Base-by-base conservation (phyloP, 2,113 vertebrate genomes). In the Leptobrachium leishanense region DNA sequence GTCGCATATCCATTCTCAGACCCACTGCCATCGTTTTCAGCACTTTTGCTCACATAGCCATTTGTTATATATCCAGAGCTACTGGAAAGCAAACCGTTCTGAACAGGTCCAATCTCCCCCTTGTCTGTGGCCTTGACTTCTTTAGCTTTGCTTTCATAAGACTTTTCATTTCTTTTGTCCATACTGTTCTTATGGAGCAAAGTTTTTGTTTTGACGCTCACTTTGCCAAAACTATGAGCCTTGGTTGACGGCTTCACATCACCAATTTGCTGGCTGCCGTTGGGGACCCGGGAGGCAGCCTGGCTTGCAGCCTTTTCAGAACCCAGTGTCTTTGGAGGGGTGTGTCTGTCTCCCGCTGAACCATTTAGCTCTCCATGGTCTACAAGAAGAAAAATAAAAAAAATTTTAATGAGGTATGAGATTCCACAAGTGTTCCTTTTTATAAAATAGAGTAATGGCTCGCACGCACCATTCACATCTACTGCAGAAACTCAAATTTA, bases 1-100 rank as follows among this genome's bases (percentile, higher is more conserved):
- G 95, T 97, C 65, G 96, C 96, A 85, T 97, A 99, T 85, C 97
- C 95, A 71, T 95, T 96, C 88, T 98, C 97, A 0, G 97, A 98
- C 81, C 96, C 94, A 6, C 96, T 99, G 70, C 96, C 96, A 83
- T 98, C 97, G 43, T 97, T 97, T 81, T 99, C 98, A 0, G 88
- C 88, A 72, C 90, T 90, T 88, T 94, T 97, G 86, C 94, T 86
- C 68, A 95, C 90, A 74, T 94, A 99, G 88, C 97, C 97, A 88
- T 99, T 99, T 11, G 94, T 94, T 84, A 99, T 94, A 63, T 92
- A 92, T 84, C 90, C 88, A 84, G 94, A 93, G 86, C 84, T 90
- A 67, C 66, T 90, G 59, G 95, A 92, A 70, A 95, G 86, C 73
- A 98, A 83, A 2, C 98, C 98, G 53, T 98, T 99, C 72, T 95